These are phyloP conservation scores for Solenopsis invicta DNA, from an alignment of 1,140 invertebrate genomes.

Conservation along the genomic window DNA sequence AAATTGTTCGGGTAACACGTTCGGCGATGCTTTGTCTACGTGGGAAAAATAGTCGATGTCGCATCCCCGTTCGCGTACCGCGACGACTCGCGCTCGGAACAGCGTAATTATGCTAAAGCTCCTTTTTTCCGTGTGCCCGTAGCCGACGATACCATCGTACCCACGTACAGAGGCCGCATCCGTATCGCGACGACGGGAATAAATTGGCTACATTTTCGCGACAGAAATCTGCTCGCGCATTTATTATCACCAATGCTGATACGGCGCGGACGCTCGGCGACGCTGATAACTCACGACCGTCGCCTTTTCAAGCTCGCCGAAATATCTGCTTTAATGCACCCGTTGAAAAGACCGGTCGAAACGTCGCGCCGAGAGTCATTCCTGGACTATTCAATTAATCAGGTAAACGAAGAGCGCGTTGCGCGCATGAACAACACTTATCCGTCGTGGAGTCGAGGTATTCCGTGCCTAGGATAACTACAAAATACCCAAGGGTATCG, in stretches of 20 bases:
- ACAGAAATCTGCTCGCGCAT: slow-evolving; percentile 51
- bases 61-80: neutral
- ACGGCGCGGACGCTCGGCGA: neutral
- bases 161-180: slow-evolving; percentile 15
- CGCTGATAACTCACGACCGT: slow-evolving; percentile 12
- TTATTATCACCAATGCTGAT: slow-evolving; percentile 34
- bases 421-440: slow-evolving; percentile 65
- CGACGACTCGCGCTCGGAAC: slow-evolving; percentile 39
- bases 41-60: neutral
- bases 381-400: slow-evolving; percentile 34
- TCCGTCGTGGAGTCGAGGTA: slow-evolving; percentile 56
- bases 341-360: neutral
- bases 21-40: neutral
- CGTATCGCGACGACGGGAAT: slow-evolving; percentile 20
- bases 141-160: slow-evolving; percentile 35
- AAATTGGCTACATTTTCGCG: slow-evolving; percentile 42
- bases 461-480: slow-evolving; percentile 53
- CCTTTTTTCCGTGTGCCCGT: slow-evolving; percentile 8
- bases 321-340: neutral
- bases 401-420: slow-evolving; percentile 6
- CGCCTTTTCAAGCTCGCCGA: neutral
- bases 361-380: neutral
- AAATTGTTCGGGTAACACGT: slow-evolving; percentile 17
- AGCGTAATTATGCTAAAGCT: slow-evolving; percentile 46
- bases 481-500: slow-evolving; percentile 62